Evolutionary conservation across 2,113 vertebrate genomes (phyloP), one percentile per base, ranked within the genome.

Genomic region (Podarcis muralis): DNA sequence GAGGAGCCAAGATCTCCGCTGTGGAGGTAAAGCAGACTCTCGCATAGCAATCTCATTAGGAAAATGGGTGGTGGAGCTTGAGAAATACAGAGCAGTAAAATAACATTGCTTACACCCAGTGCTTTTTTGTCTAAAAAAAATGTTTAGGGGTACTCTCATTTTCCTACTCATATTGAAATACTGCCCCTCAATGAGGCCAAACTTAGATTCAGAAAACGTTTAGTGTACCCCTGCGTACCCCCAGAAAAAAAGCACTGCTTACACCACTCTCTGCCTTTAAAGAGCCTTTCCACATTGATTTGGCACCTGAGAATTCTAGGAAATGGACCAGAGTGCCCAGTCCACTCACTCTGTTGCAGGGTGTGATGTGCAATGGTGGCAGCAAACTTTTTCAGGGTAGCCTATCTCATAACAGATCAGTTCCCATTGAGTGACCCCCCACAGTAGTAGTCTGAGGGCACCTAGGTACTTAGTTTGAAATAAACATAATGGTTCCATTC

Each of bases 1-100:
- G 84, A 96, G 95, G 79, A 96, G 97, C 91, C 97, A 97, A 90
- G 97, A 97, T 95, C 94, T 97, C 84, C 96, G 95, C 75, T 97
- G 97, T 69, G 97, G 97, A 97, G 97, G 97, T 97, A 96, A 88
- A 88, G 30, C 43, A 83, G 16, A 20, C 71, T 66, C 23, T 83
- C 15, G 77, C 37, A n/a, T 35, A 82, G 32, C 25, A 57, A 27
- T 57, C 16, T n/a, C 37, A 35, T 83, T 37, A 48, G 71, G 27
- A 79, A 7, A 57, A 77, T 37, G n/a, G 16, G 71, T 57, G n/a
- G 15, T 37, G 43, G 22, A 37, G 20, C 16, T 30, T 22, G 32
- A 74, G 65, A n/a, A 59, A n/a, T 43, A 62, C 72, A 20, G 27
- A 27, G 59, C 48, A 62, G 15, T 30, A 81, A 72, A 74, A 62